phyloP scores from a whole-genome alignment of 2,888 invertebrate genomes.

The Branchinecta sandiegonensis region DNA sequence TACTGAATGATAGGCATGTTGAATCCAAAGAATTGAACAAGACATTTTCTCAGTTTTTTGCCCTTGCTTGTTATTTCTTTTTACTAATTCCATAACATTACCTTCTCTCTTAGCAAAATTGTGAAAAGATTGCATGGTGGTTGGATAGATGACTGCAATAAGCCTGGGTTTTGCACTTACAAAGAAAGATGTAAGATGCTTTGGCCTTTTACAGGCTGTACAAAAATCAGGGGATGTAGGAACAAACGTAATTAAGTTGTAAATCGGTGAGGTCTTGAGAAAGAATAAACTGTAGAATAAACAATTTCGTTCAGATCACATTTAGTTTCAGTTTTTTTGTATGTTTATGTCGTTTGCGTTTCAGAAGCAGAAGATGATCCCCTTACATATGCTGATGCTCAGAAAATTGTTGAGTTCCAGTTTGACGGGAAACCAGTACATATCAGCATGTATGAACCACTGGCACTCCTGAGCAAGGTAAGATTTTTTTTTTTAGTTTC shows the following conservation, averaged over 20 bases:
- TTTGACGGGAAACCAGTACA: conserved; percentile 62
- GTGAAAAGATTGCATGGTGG: too few species aligned
- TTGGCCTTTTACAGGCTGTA: too few species aligned
- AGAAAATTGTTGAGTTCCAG: conserved; percentile 71
- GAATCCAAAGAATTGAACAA: too few species aligned
- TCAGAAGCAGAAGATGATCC: conserved; percentile 42
- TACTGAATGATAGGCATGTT: too few species aligned
- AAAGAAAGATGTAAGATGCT: too few species aligned
- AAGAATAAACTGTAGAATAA: conserved; percentile 22
- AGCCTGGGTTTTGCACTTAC: too few species aligned
- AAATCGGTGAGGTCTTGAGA: conserved; percentile 22
- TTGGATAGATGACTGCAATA: too few species aligned
- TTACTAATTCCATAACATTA: too few species aligned
- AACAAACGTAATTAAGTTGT: neutral
- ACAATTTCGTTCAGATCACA: conserved; percentile 25
- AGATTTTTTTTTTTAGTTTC: neutral
- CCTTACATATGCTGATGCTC: conserved; percentile 65
- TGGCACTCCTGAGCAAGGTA: conserved; percentile 30
- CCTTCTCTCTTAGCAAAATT: too few species aligned
- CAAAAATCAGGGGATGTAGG: too few species aligned
- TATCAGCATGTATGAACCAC: conserved; percentile 38
- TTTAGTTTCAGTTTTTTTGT: conserved; percentile 26
- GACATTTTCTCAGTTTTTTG: too few species aligned
- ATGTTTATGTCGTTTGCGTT: conserved; percentile 24
- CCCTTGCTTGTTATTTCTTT: too few species aligned